Evolutionary conservation across 1,140 invertebrate species (phyloP).

Genomic region (Macrotrachela quadricornifera): DNA sequence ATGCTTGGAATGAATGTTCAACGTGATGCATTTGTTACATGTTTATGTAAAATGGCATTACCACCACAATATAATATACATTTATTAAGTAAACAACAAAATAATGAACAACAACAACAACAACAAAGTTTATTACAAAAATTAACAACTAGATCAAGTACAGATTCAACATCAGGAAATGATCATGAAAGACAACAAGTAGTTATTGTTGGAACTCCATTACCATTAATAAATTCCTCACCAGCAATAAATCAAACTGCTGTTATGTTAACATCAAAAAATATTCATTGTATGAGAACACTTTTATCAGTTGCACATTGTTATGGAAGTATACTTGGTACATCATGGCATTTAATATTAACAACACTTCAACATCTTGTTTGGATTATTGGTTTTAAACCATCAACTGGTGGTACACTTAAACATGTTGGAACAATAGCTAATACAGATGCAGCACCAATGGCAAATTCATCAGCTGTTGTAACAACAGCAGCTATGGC

Average conservation of each 20-base stretch:
- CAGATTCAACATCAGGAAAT: too few relatives aligned
- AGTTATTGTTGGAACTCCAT: too few relatives aligned
- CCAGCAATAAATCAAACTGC: conserved; percentile 48
- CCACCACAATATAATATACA: conserved; percentile 80
- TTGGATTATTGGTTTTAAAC: conserved; percentile 85
- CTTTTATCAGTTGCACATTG: conserved; percentile 65
- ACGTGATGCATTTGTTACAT: conserved; percentile 72
- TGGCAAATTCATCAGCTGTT: conserved; percentile 52
- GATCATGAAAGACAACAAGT: too few relatives aligned
- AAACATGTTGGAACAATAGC: conserved; percentile 36
- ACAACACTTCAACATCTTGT: conserved; percentile 52
- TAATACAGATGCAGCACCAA: conserved; percentile 30
- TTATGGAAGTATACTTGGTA: conserved; percentile 69
- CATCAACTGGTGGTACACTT: conserved; percentile 71
- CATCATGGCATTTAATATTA: conserved; percentile 1
- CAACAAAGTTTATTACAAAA: too few relatives aligned
- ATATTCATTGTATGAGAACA: conserved; percentile 81
- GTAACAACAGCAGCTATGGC: conserved; percentile 85
- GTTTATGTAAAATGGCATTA: conserved; percentile 75
- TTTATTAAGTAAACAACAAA: conserved; percentile 40
- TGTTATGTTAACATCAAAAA: conserved; percentile 93
- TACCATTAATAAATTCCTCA: too few relatives aligned
- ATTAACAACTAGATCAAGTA: too few relatives aligned
- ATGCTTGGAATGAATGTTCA: conserved; percentile 46
- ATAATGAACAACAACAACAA: not conserved